Evolutionary conservation across 2,113 vertebrate species (phyloP), one percentile per base, ranked within the genome.

Genomic region (Polypterus senegalus): DNA sequence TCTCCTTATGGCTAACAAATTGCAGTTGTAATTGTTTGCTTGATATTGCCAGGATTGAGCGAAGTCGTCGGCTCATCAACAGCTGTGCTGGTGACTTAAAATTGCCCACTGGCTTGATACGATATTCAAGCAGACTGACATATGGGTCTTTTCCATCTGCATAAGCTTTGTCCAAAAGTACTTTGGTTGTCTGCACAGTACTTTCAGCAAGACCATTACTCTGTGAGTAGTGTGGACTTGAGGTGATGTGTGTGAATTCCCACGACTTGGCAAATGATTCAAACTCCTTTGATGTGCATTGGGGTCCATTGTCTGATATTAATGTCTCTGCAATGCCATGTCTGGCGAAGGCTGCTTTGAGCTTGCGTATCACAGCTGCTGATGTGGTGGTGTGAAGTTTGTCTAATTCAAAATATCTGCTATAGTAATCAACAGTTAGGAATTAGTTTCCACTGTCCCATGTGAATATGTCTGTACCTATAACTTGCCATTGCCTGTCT

Each of bases 401-500:
- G 44, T 63, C 57, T 3, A 67, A 57, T 7, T 63, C 58, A 5
- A 48, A 60, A 48, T 60, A 67, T 53, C 61, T 61, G 7, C 56
- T 60, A 44, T 64, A n/a, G 27, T 63, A 58, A 4, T 68, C 58
- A 57, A 65, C 60, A 47, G 59, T 10, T 4, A 65, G 47, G 62
- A 65, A 45, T 7, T 65, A 62, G 44, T 63, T 3, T 27, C 59
- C 52, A 45, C 63, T 52, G 63, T 46, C 9, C 47, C 62, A 59
- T 3, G 44, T 64, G 9, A 70, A 66, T 3, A 66, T 6, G 49
- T 59, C 55, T 46, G 61, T 47, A 46, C 59, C 61, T 49, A 54
- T 49, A 9, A 64, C 64, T 48, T 62, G 65, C 49, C 59, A 67
- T 54, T 49, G 56, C 43, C 62, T 65, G 53, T 67, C 63, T 44